A percentile compares a stretch with the other conserved stretches of the same genome.
phyloP scores from a whole-genome alignment of 2,888 invertebrate species.

The Synergus gifuensis region DNA sequence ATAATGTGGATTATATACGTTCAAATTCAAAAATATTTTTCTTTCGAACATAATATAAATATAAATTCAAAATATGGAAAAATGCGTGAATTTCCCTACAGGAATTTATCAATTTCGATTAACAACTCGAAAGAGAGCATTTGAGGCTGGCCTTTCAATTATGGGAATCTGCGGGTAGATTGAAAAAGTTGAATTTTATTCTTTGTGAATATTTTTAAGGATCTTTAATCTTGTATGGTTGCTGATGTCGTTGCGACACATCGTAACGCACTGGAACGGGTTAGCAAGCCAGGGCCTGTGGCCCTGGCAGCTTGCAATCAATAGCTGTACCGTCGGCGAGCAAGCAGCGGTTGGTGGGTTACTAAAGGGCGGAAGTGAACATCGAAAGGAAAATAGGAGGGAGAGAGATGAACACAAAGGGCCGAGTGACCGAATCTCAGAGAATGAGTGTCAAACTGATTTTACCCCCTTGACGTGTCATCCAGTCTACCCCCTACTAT shows the following conservation, averaged over 20 bases:
- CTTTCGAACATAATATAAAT: no score
- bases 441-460: constrained; percentile 48
- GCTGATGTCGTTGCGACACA: constrained; percentile 43
- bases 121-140: neutral
- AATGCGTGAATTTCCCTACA: constrained; percentile 33
- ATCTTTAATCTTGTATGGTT: constrained; percentile 21
- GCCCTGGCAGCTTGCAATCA: constrained; percentile 68
- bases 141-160: constrained; percentile 9
- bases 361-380: constrained; percentile 51
- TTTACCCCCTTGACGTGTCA: constrained; percentile 34
- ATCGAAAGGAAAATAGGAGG: constrained; percentile 45
- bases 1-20: no score
- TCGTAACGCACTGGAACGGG: constrained; percentile 63
- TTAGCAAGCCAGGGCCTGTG: constrained; percentile 62
- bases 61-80: constrained; percentile 1
- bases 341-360: constrained; percentile 63
- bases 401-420: constrained; percentile 57
- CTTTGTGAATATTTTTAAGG: constrained; percentile 4
- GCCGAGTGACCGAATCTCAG: constrained; percentile 59
- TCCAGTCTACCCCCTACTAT: constrained; percentile 12
- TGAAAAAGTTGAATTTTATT: neutral
- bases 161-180: neutral
- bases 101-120: neutral
- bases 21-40: no score
- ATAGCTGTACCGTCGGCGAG: constrained; percentile 63